These are phyloP conservation scores for Eubucco bourcierii DNA, from an alignment of 2,113 vertebrate species.

Conservation along the genomic window DNA sequence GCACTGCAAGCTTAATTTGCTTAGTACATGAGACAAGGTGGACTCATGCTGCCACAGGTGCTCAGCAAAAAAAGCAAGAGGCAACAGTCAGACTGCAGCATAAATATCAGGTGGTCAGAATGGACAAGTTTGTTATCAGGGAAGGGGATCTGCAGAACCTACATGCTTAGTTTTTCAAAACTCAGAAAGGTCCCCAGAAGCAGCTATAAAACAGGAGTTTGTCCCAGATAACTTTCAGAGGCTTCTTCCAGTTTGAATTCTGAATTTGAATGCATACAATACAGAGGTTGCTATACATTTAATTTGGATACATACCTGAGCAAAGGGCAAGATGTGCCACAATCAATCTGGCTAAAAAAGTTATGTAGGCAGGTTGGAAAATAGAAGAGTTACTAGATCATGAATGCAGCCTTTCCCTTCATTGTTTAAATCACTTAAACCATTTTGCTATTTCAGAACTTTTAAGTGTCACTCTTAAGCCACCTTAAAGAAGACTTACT, in stretches of 20 bases:
- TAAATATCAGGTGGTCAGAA: background rate
- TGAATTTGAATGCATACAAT: background rate
- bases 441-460: background rate
- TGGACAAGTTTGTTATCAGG: background rate
- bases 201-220: background rate
- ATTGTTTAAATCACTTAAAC: background rate
- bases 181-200: background rate
- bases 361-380: background rate
- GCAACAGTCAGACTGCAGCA: background rate
- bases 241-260: background rate
- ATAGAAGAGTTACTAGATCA: background rate
- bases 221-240: background rate
- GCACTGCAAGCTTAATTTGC: background rate
- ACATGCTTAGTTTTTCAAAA: background rate
- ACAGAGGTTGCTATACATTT: background rate
- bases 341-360: background rate
- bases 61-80: background rate
- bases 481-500: background rate
- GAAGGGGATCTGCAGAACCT: background rate
- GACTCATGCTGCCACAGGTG: background rate
- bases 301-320: background rate
- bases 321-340: background rate
- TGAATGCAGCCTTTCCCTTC: background rate
- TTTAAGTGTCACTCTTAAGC: background rate
- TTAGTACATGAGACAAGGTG: background rate